phyloP scores from a whole-genome alignment of 2,888 invertebrate species.

The Stomorhina lunata region DNA sequence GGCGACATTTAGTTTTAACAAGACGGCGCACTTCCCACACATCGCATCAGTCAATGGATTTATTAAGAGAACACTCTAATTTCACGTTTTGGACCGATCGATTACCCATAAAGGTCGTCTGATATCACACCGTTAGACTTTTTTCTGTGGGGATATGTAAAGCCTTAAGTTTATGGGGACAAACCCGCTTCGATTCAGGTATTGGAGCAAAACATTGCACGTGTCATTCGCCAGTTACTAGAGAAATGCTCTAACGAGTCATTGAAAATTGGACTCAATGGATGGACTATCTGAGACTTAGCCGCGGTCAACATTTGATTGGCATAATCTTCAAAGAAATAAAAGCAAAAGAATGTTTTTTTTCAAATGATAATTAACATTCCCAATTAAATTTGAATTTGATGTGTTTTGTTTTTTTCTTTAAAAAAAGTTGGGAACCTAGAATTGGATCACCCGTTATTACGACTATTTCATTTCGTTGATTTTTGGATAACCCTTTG shows the following conservation, averaged over 20 bases:
- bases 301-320: slow-evolving; percentile 14
- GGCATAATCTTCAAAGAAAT: no score
- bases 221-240: slow-evolving; percentile 24
- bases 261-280: neutral
- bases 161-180: neutral
- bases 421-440: no score
- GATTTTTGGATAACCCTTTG: no score
- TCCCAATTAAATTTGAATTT: no score
- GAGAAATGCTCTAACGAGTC: slow-evolving; percentile 24
- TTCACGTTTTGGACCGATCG: slow-evolving; percentile 3
- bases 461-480: no score
- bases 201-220: no score
- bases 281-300: slow-evolving; percentile 23
- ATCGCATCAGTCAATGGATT: slow-evolving; percentile 3
- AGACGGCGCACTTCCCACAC: slow-evolving; percentile 4
- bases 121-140: neutral
- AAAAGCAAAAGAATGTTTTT: no score
- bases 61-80: slow-evolving; percentile 9
- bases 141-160: slow-evolving; percentile 8
- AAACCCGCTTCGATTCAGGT: neutral
- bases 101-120: neutral
- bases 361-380: no score
- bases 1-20: slow-evolving; percentile 2
- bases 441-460: no score
- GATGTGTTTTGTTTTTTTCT: no score